Base-by-base conservation (phyloP, 2,113 vertebrate species). In the Tapirus terrestris region DNA sequence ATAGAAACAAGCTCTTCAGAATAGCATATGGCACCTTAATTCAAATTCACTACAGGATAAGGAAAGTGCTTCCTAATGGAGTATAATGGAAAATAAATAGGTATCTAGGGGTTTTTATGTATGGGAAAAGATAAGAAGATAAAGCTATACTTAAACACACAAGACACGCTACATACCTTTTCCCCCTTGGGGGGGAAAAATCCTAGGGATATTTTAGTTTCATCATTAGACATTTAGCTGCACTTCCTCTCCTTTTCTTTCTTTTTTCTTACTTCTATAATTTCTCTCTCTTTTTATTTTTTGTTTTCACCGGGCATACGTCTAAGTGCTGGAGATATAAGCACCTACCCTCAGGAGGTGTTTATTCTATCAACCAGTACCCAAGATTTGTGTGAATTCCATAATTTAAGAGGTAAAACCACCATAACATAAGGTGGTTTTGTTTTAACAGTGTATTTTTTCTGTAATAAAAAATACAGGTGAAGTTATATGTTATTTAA, bases 11-110 rank as follows among this genome's bases (percentile, higher is more conserved):
- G 58, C 76, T 95, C 33, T 97, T 95, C 17, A 90, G 39, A 95
- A 91, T 53, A 95, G n/a, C 91, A 95, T 90, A 97, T 96, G 79
- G 63, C 8, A 67, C 79, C 92, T 94, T 94, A 96, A 97, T 97
- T 96, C 94, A 86, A 97, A 96, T 84, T 94, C 61, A 94, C 70
- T 91, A 36, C 80, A 95, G 65, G 51, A 18, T 94, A 92, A 94
- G 39, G 16, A 88, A 94, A 96, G 45, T 84, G 9, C 45, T 92
- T 97, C 11, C 45, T 58, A 83, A 21, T 84, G 53, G 45, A 84
- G 21, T 43, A 60, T 84, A 84, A 81, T 76, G 63, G 81, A 90
- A 95, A 92, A 95, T 95, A 75, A 97, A 94, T 83, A 92, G 48
- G 48, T 70, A n/a, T 77, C 61, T 72, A 45, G 60, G 36, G 75